Evolutionary conservation across 1,140 invertebrate genomes (phyloP), one percentile per base, ranked within the genome.

Genomic region (Triops longicaudatus): DNA sequence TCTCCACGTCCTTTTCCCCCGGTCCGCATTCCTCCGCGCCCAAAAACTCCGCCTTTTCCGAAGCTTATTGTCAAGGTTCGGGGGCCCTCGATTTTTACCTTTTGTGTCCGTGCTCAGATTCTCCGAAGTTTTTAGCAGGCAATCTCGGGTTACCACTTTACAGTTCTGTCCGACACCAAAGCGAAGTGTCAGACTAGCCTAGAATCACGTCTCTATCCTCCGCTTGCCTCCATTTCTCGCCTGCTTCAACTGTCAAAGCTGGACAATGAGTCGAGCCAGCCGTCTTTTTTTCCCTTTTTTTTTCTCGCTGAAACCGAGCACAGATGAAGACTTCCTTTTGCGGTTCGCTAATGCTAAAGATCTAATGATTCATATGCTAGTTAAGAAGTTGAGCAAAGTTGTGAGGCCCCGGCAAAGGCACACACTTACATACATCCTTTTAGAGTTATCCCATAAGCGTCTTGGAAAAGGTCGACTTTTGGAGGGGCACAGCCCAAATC

Each of bases 61-160:
- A 17, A 22, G 50, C 50, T 63, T 63, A 63, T 63, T 63, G 50
- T 63, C 50, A 63, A 63, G 50, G 50, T 63, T 63, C 22, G 14
- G 50, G 50, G 50, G 50, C 17, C 50, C 50, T 63, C 50, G n/a
- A n/a, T 22, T 63, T 63, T 63, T 63, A 63, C 50, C 50, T 63
- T 63, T 63, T 63, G 50, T 63, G 50, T 37, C 31, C n/a, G 50
- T 22, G 50, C 50, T 63, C 4, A 22, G 17, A 63, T 6, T 63
- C 22, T 22, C 22, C n/a, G 7, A 22, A 63, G 50, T 22, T 63
- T 63, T n/a, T 63, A 63, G 14, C 22, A 6, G 50, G 14, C 17
- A 5, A 63, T 17, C 14, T 63, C 50, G 10, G 10, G 50, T 63
- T 63, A 63, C 50, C 50, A 63, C 50, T 63, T 37, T 22, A 63